Conservation (phyloP, 2,113 vertebrate genomes). For the Muscicapa adusta region DNA sequence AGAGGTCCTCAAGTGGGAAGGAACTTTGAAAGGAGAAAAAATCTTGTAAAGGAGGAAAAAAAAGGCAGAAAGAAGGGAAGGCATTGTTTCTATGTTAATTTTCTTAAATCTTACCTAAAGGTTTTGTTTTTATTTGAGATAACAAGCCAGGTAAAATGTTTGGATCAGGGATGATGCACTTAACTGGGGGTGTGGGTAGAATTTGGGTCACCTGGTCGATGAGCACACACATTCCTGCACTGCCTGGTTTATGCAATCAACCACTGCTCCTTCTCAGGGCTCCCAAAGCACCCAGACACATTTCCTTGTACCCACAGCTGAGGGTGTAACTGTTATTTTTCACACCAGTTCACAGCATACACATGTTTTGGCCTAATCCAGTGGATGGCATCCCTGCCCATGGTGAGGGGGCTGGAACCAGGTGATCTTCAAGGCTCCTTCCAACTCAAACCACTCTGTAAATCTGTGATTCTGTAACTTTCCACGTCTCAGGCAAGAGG, state of each 20-base stretch:
- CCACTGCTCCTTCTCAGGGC: neutral
- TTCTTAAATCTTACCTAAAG: neutral
- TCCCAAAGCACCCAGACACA: neutral
- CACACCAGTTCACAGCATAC: neutral
- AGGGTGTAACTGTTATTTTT: neutral
- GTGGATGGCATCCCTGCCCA: neutral
- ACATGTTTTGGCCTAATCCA: neutral
- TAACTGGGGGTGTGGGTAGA: neutral
- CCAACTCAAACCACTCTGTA: neutral
- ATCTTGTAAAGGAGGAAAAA: neutral
- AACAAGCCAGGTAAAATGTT: neutral
- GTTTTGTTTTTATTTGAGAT: neutral
- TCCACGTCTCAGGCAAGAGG: neutral
- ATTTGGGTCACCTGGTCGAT: neutral
- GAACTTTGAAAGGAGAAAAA: neutral
- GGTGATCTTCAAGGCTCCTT: neutral
- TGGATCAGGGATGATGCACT: neutral
- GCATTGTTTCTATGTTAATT: neutral
- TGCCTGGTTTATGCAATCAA: neutral
- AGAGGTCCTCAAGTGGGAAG: neutral
- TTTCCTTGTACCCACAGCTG: neutral
- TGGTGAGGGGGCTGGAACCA: accelerated
- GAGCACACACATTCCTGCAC: neutral
- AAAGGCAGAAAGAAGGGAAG: neutral
- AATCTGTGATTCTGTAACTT: neutral